Base-by-base conservation (phyloP, 1,140 invertebrate genomes). In the Camponotus vicinus region DNA sequence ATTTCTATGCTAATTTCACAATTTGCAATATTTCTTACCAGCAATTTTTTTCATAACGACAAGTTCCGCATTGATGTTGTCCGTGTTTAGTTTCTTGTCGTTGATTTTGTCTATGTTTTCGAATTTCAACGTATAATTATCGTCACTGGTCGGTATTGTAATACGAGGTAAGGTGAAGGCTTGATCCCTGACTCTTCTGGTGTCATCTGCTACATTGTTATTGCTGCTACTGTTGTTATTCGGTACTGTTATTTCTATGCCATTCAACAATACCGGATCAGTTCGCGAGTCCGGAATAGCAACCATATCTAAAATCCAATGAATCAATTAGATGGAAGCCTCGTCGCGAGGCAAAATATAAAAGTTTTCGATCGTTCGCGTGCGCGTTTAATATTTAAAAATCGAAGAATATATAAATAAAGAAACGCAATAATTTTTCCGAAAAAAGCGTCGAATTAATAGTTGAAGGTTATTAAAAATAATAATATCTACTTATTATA, bases 291-390 rank as follows among this genome's bases (percentile, higher is more conserved):
- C 90, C 86, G 91, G 92, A 93, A 89, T 94, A 91, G 78, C 93
- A 92, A 94, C 93, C 94, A 94, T 95, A 92, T 92, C 94, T 95
- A 89, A 5, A 90, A 90, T 75, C 4, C n/a, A 84, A 64, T 5
- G 11, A 6, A 2, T 76, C 9, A 40, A 66, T 55, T 34, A 37
- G 7, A 27, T 15, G 1, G 9, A 40, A 18, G 27, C 52, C 18
- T 73, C 27, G 18, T 37, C 3, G 18, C 13, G 6, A 42, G 4
- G 49, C 5, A 52, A 13, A 18, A 18, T 52, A 52, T 52, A 52
- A 18, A 52, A 13, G 13, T 63, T 27, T 5, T 11, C 8, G 0
- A 70, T 49, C 15, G 57, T 87, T 70, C 42, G 27, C 27, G 27
- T 27, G 1, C 1, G 27, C 27, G 21, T 34, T 67, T n/a, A 13